Evolutionary conservation across 1,140 invertebrate genomes (phyloP).

Genomic region (Archivesica marissinica): DNA sequence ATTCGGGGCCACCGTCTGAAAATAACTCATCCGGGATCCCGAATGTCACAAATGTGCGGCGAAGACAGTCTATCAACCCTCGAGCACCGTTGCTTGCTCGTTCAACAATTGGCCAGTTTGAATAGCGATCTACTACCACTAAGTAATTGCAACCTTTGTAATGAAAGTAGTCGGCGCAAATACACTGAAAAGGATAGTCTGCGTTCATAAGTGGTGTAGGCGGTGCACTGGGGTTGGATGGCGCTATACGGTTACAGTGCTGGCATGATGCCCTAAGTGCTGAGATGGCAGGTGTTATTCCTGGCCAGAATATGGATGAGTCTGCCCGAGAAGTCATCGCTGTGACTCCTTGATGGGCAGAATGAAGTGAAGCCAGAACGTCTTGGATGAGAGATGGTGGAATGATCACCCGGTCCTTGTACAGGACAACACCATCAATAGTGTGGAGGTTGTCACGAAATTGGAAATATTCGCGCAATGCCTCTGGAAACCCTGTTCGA

Average conservation of each 20-base stretch:
- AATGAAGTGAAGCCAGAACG: conserved; percentile 55
- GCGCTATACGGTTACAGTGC: conserved; percentile 64
- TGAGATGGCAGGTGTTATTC: conserved; percentile 63
- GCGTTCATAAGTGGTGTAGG: conserved; percentile 55
- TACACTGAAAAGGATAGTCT: conserved; percentile 68
- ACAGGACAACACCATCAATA: conserved; percentile 54
- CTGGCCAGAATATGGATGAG: conserved; percentile 66
- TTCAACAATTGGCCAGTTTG: conserved; percentile 55
- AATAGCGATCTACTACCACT: conserved; percentile 60
- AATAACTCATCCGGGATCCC: conserved; percentile 62
- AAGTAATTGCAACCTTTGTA: conserved; percentile 63
- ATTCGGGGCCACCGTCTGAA: conserved; percentile 63
- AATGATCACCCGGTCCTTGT: conserved; percentile 66
- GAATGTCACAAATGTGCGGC: conserved; percentile 60
- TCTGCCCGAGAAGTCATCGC: conserved; percentile 68
- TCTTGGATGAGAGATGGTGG: conserved; percentile 28
- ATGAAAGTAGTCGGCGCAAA: conserved; percentile 63
- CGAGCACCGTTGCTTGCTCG: conserved; percentile 37
- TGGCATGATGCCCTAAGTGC: conserved; percentile 20
- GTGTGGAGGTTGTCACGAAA: conserved; percentile 61
- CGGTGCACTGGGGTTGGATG: conserved; percentile 61
- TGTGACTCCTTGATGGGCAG: conserved; percentile 67
- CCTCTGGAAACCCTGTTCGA: conserved; percentile 31
- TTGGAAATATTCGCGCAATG: conserved; percentile 61
- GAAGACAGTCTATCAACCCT: conserved; percentile 51